Conservation (phyloP, 2,888 invertebrate genomes). For the Boloria euphrosyne region DNA sequence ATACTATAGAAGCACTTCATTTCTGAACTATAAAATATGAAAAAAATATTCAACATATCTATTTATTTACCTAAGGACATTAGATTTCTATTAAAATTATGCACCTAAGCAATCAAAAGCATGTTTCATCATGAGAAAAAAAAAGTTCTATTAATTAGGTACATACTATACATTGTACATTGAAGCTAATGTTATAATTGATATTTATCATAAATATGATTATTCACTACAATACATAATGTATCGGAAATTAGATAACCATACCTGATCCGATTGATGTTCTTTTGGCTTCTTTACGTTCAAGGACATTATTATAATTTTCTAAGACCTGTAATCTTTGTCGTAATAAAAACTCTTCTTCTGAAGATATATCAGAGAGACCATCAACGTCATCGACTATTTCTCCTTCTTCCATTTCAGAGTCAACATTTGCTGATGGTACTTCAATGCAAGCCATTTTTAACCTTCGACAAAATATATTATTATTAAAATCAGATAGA, state of each 20-base stretch:
- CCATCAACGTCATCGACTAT: slow-evolving; percentile 72
- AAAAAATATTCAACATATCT: too few species aligned
- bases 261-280: slow-evolving; percentile 58
- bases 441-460: slow-evolving; percentile 62
- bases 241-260: neutral
- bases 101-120: too few species aligned
- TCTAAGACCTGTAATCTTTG: slow-evolving; percentile 73
- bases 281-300: slow-evolving; percentile 71
- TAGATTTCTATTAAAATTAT: too few species aligned
- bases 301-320: slow-evolving; percentile 76
- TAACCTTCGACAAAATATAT: slow-evolving; percentile 18
- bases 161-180: too few species aligned
- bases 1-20: too few species aligned
- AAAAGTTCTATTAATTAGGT: too few species aligned
- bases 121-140: too few species aligned
- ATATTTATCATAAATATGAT: neutral
- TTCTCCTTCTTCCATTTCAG: slow-evolving; percentile 78
- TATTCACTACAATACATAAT: neutral
- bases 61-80: too few species aligned
- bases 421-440: slow-evolving; percentile 56
- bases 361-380: slow-evolving; percentile 76
- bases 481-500: neutral
- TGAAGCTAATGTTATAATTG: too few species aligned
- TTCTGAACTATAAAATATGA: too few species aligned
- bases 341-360: slow-evolving; percentile 72